phyloP scores from a whole-genome alignment of 2,888 invertebrate species.

The Stenotaenia linearis region DNA sequence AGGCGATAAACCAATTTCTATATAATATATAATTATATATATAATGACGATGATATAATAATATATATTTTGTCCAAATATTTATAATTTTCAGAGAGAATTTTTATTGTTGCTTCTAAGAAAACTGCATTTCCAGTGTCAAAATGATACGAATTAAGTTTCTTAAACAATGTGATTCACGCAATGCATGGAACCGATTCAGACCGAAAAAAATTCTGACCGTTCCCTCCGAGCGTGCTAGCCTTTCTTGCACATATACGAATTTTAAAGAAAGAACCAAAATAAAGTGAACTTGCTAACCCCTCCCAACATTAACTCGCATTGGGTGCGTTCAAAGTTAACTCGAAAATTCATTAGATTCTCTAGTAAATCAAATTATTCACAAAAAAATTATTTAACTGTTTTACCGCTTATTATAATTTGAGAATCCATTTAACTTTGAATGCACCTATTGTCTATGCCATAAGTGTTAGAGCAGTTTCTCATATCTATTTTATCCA shows the following conservation, averaged over 20 bases:
- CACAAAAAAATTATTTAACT: no score
- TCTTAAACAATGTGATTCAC: neutral
- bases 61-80: slow-evolving; percentile 19
- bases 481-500: neutral
- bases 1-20: neutral
- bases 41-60: neutral
- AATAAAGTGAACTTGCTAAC: neutral
- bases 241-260: neutral
- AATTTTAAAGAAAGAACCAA: neutral
- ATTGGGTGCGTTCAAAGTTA: no score
- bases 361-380: no score
- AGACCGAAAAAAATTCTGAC: neutral
- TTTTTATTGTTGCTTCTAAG: slow-evolving; percentile 1
- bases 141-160: neutral
- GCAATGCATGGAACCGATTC: neutral
- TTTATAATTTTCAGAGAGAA: slow-evolving; percentile 15
- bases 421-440: no score
- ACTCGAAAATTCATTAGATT: no score
- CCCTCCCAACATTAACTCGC: neutral
- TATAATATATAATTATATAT: slow-evolving; percentile 15
- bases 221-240: neutral
- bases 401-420: no score
- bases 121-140: neutral
- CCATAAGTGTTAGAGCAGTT: slow-evolving; percentile 4
- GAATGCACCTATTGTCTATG: neutral